phyloP scores from a whole-genome alignment of 2,797 vertebrate genomes.

The Passerculus sandwichensis region DNA sequence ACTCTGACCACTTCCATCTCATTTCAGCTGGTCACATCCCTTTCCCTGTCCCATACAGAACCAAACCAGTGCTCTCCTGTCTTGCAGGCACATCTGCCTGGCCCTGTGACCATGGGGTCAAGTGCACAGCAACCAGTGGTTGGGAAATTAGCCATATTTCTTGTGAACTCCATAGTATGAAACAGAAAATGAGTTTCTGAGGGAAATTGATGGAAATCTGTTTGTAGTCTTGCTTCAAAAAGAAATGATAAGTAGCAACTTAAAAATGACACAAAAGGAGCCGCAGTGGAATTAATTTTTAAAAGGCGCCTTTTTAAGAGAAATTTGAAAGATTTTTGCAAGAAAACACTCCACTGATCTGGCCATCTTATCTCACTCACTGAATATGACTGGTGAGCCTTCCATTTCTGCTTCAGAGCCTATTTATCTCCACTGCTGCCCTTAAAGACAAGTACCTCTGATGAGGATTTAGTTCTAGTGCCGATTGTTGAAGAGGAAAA shows the following conservation, averaged over 20 bases:
- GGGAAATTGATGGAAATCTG: neutral
- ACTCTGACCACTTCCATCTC: neutral
- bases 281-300: neutral
- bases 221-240: conserved; percentile 13
- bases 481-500: neutral
- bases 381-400: neutral
- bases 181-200: neutral
- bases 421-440: conserved; percentile 4
- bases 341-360: neutral
- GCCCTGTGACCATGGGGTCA: neutral
- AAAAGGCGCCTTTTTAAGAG: neutral
- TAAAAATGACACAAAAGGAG: neutral
- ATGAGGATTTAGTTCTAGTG: neutral
- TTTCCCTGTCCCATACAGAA: neutral
- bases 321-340: neutral
- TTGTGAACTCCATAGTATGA: neutral
- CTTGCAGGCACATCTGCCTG: neutral
- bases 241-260: neutral
- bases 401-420: neutral
- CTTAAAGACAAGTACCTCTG: neutral
- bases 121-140: neutral
- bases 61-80: neutral
- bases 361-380: neutral
- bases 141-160: neutral
- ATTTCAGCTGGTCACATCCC: neutral